These are phyloP conservation scores for Ciconia stormi DNA, from an alignment of 2,113 vertebrate species.

Conservation along the genomic window DNA sequence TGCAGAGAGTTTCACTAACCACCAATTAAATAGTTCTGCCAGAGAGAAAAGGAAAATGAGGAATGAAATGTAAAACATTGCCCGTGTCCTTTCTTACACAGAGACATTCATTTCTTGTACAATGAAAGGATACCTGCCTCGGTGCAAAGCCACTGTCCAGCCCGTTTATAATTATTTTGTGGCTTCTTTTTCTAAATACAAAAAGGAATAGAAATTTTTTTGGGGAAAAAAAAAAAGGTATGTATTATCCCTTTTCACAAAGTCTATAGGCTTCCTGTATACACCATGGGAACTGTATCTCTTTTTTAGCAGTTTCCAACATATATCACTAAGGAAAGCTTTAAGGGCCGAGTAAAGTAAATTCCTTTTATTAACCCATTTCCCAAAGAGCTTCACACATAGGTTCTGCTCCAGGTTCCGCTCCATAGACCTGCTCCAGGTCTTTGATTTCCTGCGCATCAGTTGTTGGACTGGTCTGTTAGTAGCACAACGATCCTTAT, in stretches of 20 bases:
- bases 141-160: neutral
- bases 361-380: neutral
- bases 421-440: too few relatives aligned
- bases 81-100: neutral
- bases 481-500: neutral
- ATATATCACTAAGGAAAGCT: neutral
- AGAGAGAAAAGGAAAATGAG: constrained; percentile 5
- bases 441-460: neutral
- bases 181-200: neutral
- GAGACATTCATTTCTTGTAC: neutral
- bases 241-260: neutral
- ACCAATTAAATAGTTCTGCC: constrained; percentile 5
- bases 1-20: neutral
- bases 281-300: neutral
- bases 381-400: neutral
- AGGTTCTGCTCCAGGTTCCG: neutral
- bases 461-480: neutral
- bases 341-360: neutral
- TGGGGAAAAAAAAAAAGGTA: accelerated
- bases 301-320: neutral
- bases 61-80: neutral
- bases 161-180: neutral
- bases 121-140: neutral
- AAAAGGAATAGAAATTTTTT: neutral
- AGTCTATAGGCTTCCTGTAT: neutral